Conservation (phyloP, 2,113 vertebrate genomes). For the Noturus placidus region DNA sequence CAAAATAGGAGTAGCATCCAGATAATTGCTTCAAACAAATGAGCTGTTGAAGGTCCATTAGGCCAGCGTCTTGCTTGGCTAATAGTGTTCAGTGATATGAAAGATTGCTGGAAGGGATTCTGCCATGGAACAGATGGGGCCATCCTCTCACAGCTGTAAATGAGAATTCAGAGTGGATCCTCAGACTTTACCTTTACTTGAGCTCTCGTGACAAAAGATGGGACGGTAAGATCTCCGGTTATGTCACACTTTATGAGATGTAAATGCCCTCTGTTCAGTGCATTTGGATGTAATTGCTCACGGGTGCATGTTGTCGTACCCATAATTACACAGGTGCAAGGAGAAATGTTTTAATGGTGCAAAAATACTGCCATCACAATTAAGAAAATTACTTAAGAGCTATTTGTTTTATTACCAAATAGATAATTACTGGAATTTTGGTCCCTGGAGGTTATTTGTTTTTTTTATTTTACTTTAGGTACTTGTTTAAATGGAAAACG, state of each 20-base stretch:
- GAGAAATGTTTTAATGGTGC: conserved; percentile 37
- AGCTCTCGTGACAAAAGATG: conserved; percentile 45
- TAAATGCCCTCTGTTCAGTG: conserved; percentile 43
- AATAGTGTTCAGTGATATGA: conserved; percentile 62
- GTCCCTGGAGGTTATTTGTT: conserved; percentile 2
- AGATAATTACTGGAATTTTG: conserved; percentile 27
- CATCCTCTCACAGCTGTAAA: conserved; percentile 53
- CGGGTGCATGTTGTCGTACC: conserved; percentile 2
- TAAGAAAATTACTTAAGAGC: conserved; percentile 26
- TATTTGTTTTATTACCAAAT: conserved; percentile 25
- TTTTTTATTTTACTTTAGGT: not conserved
- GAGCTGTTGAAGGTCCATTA: conserved; percentile 68
- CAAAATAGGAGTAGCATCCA: conserved; percentile 53
- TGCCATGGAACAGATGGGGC: conserved; percentile 59
- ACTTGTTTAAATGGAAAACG: conserved; percentile 1
- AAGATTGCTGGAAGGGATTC: conserved; percentile 60
- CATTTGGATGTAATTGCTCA: conserved; percentile 50
- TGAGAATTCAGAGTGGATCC: conserved; percentile 57
- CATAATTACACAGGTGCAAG: conserved; percentile 37
- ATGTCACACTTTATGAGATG: conserved; percentile 52
- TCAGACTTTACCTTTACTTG: conserved; percentile 49
- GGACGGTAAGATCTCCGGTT: conserved; percentile 45
- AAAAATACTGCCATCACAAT: conserved; percentile 33
- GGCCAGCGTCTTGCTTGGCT: conserved; percentile 56
- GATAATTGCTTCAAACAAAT: conserved; percentile 71